A percentile compares a stretch with the other conserved stretches of the same genome.
phyloP scores from a whole-genome alignment of 92 coral and sea anemone genomes.

The Bergia sp. region DNA sequence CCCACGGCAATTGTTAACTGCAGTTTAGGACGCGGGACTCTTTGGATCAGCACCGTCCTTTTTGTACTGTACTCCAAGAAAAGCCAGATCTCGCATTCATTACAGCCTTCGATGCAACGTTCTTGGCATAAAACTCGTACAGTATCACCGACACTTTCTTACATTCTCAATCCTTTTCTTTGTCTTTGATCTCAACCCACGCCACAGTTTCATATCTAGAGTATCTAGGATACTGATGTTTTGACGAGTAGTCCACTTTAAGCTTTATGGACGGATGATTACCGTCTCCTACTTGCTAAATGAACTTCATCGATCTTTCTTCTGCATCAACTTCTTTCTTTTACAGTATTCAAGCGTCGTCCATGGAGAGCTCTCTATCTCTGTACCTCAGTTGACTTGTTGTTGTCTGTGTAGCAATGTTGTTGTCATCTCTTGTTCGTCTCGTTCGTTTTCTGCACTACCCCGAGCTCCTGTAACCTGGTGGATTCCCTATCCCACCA shows the following conservation, averaged over 20 bases:
- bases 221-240: not conserved
- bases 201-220: no score
- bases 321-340: not conserved
- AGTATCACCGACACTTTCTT: no score
- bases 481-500: no score
- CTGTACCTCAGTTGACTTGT: not conserved
- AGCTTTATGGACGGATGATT: conserved; percentile 24
- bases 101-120: no score
- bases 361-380: not conserved
- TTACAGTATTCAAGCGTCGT: conserved; percentile 6
- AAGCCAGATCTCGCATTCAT: no score
- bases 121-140: no score
- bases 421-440: no score
- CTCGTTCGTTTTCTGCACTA: no score
- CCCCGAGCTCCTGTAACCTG: no score
- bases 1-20: not conserved
- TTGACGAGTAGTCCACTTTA: conserved; percentile 36
- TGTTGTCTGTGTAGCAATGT: no score
- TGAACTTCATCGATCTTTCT: conserved; percentile 32
- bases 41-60: not conserved
- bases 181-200: no score
- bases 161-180: no score
- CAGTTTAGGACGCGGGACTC: not conserved
- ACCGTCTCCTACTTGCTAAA: conserved; percentile 11
- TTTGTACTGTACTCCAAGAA: not conserved